phyloP scores from a whole-genome alignment of 2,888 invertebrate species.

The Dasysyrphus tricinctus region DNA sequence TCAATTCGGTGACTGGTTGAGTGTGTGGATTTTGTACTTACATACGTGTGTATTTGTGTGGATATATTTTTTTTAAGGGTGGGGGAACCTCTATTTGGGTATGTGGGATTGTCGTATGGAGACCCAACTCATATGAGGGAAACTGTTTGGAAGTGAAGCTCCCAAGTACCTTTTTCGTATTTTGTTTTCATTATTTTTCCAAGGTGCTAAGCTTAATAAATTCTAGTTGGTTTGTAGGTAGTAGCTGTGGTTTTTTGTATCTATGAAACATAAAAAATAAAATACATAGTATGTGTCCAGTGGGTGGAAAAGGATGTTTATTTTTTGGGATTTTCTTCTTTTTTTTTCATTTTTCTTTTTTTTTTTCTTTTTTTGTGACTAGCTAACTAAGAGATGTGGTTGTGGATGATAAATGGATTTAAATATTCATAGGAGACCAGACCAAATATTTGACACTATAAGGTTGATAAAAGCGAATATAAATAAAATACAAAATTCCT shows the following conservation, averaged over 20 bases:
- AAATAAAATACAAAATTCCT: neutral
- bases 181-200: neutral
- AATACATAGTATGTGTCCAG: neutral
- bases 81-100: constrained; percentile 35
- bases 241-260: neutral
- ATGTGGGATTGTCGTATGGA: constrained; percentile 13
- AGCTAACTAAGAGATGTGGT: constrained; percentile 19
- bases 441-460: constrained; percentile 62
- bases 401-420: constrained; percentile 63
- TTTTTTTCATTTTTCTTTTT: neutral
- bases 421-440: constrained; percentile 60
- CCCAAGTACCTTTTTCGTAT: neutral
- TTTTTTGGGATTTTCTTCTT: constrained; percentile 5
- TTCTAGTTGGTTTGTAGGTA: neutral
- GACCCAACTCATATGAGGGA: constrained; percentile 52
- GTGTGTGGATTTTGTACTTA: constrained; percentile 32
- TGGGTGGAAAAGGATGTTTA: constrained; percentile 46
- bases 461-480: constrained; percentile 20
- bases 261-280: neutral
- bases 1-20: constrained; percentile 66
- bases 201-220: constrained; percentile 3
- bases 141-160: constrained; percentile 9
- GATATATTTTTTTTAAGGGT: neutral
- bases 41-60: neutral
- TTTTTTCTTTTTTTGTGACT: neutral